Base-by-base conservation (phyloP, 1,140 invertebrate species). In the Adelges cooleyi region DNA sequence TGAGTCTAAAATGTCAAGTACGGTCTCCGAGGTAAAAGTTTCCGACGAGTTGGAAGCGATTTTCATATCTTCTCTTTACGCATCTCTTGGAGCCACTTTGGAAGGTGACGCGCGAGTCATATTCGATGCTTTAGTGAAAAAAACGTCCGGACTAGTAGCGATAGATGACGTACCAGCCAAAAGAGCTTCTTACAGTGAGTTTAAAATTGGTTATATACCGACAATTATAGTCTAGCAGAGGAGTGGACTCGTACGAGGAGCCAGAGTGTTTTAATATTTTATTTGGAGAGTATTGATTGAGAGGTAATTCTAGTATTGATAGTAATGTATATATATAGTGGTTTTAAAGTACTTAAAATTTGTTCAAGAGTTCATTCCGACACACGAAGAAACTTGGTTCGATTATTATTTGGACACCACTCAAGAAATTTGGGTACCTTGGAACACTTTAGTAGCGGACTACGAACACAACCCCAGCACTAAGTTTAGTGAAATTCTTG, bases 81-180 rank as follows among this genome's bases (percentile, higher is more conserved):
- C 83, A 77, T 93, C 90, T 0, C 70, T 95, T 1, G 92, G 92
- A 10, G 90, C 88, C 3, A 73, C 83, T 17, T 77, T 95, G 10
- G 71, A 87, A 0, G 82, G 81, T 38, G 80, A 86, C 66, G 82
- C 82, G 11, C 80, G 86, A 22, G 69, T 75, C 0, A 78, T 82
- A 38, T 94, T 94, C 73, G 91, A 95, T 74, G 80, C 80, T 13
- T 89, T 83, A 69, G 77, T 92, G 65, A 92, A 92, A 73, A 86
- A 84, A 56, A 79, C 81, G 13, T 83, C 83, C 20, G 82, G 84
- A 0, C 79, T 92, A 70, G 80, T 84, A 70, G 36, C 38, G 20
- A 15, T 65, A 0, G 48, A 51, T 9, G 56, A 62, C 11, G 10
- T 25, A 13, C 56, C 56, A 0, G 17, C n/a, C 15, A 62, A 62